Evolutionary conservation across 2,113 vertebrate genomes (phyloP).

Genomic region (Azemiops feae): DNA sequence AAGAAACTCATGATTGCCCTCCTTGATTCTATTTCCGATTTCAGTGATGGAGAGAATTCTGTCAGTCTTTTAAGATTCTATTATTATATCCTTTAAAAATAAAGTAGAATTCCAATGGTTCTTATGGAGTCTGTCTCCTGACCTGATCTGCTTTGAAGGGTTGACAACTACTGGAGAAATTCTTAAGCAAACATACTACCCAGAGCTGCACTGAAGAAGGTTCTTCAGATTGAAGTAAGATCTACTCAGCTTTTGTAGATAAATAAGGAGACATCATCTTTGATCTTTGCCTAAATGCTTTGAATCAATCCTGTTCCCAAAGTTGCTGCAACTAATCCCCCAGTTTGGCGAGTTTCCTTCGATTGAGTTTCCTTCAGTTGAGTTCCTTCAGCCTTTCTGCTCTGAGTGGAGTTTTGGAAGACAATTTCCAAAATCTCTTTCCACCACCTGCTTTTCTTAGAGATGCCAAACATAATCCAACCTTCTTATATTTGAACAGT

Average conservation of each 20-base stretch:
- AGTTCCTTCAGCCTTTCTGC: neutral
- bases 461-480: neutral
- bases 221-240: neutral
- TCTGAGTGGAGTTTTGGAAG: neutral
- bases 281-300: neutral
- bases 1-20: neutral
- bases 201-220: neutral
- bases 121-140: neutral
- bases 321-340: neutral
- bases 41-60: neutral
- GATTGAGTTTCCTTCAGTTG: neutral
- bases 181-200: neutral
- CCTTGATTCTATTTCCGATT: neutral
- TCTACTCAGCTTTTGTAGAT: neutral
- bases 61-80: neutral
- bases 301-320: neutral
- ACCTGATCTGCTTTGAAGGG: neutral
- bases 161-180: neutral
- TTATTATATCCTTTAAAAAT: neutral
- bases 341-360: neutral
- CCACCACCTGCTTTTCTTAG: neutral
- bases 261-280: neutral
- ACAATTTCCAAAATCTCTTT: neutral
- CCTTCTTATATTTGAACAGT: neutral
- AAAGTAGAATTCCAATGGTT: neutral